These are phyloP conservation scores for Elysia crispata DNA, from an alignment of 2,888 invertebrate genomes.

Conservation along the genomic window DNA sequence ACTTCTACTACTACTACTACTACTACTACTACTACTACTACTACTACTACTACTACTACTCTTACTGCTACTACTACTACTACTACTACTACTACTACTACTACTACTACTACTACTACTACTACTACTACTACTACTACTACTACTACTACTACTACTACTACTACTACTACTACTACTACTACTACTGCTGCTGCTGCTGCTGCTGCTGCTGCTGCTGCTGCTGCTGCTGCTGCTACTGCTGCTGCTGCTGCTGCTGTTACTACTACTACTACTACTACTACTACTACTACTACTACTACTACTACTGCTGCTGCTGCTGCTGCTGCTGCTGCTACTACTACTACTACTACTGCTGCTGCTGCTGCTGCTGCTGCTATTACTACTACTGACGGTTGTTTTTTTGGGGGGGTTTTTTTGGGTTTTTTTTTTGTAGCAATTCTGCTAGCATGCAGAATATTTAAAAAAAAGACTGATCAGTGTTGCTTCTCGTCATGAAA, in stretches of 20 bases:
- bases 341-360: constrained; percentile 43
- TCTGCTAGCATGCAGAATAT: too few relatives aligned
- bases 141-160: background rate
- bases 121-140: background rate
- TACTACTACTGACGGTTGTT: too few relatives aligned
- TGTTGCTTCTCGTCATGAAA: too few relatives aligned
- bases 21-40: background rate
- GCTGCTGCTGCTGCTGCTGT: constrained; percentile 32
- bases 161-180: constrained; percentile 37
- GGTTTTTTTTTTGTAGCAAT: too few relatives aligned
- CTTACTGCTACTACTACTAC: background rate
- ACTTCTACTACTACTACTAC: background rate
- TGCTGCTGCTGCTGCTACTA: too few relatives aligned
- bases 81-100: background rate
- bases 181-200: constrained; percentile 35
- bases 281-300: constrained; percentile 41
- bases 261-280: constrained; percentile 41
- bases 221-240: too few relatives aligned
- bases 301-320: constrained; percentile 36
- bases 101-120: background rate
- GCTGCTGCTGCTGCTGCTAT: background rate
- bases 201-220: background rate
- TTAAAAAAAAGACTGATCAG: too few relatives aligned
- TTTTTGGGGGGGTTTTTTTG: too few relatives aligned
- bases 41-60: background rate